Evolutionary conservation across 2,113 vertebrate species (phyloP).

Genomic region (Prionailurus bengalensis): DNA sequence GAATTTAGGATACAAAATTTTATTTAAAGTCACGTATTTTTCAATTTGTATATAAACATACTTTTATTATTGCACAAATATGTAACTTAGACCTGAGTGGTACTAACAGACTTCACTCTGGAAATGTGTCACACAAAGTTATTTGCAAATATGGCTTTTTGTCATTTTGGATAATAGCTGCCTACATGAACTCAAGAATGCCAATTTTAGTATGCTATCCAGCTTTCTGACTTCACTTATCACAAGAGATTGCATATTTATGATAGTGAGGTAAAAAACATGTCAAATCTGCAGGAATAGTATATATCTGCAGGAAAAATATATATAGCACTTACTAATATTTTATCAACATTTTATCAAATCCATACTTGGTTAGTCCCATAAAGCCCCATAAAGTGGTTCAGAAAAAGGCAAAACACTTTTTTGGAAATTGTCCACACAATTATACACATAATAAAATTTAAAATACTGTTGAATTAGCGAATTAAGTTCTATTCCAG

Average conservation of each 20-base stretch:
- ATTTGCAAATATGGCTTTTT: background rate
- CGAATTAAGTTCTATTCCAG: background rate
- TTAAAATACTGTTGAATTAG: background rate
- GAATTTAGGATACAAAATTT: constrained; percentile 24
- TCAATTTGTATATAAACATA: background rate
- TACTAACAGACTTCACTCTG: background rate
- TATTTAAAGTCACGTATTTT: background rate
- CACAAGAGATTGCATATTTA: constrained; percentile 28
- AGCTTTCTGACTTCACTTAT: constrained; percentile 14
- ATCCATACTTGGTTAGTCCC: background rate
- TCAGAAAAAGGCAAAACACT: background rate
- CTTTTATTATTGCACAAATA: background rate
- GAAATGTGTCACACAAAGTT: background rate
- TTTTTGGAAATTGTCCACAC: background rate
- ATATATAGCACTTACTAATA: background rate
- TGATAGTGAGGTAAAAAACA: constrained; percentile 12
- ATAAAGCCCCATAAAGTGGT: background rate
- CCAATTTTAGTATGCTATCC: background rate
- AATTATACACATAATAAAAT: background rate
- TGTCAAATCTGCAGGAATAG: background rate
- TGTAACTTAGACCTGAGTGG: background rate
- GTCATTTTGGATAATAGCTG: constrained; percentile 27
- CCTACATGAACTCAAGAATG: background rate
- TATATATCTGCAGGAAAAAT: background rate
- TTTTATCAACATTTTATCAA: constrained; percentile 32